Base-by-base conservation (phyloP, 2,888 invertebrate genomes). In the Luperina nickerlii region DNA sequence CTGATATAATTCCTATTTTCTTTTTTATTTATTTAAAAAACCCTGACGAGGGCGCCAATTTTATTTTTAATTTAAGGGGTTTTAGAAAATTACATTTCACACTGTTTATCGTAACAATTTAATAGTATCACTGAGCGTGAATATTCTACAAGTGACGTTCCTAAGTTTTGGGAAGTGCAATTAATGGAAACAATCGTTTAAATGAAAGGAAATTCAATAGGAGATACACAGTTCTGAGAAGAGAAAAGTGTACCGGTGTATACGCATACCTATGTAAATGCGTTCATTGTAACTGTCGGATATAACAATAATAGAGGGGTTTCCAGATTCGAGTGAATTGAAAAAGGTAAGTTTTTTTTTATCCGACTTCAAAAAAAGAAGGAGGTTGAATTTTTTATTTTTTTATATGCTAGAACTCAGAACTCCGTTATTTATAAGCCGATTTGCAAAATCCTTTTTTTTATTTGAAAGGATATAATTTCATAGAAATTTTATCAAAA, bases 271-370 rank as follows among this genome's bases (percentile, higher is more conserved):
- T 32, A 2, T 2, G 45, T n/a, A 20, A 1, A 27, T 8, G 63
- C 38, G 20, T 2, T 6, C 7, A 20, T 27, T 27, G 27, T 48
- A 27, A 20, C 27, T 13, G 7, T 20, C 27, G 3, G 9, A 20
- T 7, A 20, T 7, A 1, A 57, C 18, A 38, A 8, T 6, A 20
- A n/a, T 5, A 5, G 8, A 5, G 11, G 11, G 5, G n/a, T 42
- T 51, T 74, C 74, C 20, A 38, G 15, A 45, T 32, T 32, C 2
- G 20, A 15, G 45, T 24, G 24, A n/a, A n/a, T 38, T 11, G 0
- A 27, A 8, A 45, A 68, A 48, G 73, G 73, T 73, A 73, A 73
- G 45, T 8, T 20, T 7, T 42, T n/a, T 45, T 48, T 48, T 42
- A 42, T 9, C 9, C 8, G 42, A 1, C 42, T 42, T 42, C 42